Base-by-base conservation (phyloP, 2,888 invertebrate genomes). In the Aproaerema taeniolella region DNA sequence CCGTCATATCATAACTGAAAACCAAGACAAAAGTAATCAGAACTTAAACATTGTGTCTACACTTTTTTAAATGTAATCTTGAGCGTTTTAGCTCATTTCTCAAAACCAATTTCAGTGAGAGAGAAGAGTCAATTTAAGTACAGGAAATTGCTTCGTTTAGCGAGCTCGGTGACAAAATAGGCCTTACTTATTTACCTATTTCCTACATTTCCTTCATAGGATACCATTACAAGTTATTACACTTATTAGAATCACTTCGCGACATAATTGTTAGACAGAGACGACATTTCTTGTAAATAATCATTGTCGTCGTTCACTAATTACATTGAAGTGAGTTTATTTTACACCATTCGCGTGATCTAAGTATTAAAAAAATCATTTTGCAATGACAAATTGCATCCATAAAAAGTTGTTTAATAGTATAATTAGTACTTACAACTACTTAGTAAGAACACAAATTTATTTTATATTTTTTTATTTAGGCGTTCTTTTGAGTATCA, bases 61-160 rank as follows among this genome's bases (percentile, higher is more conserved):
- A n/a, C n/a, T n/a, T n/a, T n/a, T n/a, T n/a, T n/a, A n/a, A n/a
- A n/a, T n/a, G n/a, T n/a, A n/a, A n/a, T n/a, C n/a, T n/a, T n/a
- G n/a, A n/a, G n/a, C n/a, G n/a, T n/a, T n/a, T n/a, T 60, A 61
- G 59, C 58, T 67, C 52, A 62, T 68, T 67, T 60, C 61, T 38
- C 43, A 46, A 58, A 61, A 61, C 61, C 56, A 62, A 65, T 70
- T 68, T 63, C 55, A 61, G 55, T 55, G 57, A 59, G 52, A 46
- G 50, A 46, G 50, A 50, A 55, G 60, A 69, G 67, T 69, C 65
- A 68, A 67, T 74, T 73, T 71, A 62, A 66, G 61, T 58, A 58
- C 49, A 59, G 73, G 67, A 76, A 71, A 74, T 74, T 75, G 67
- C 67, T 68, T 70, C 64, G 66, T 71, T 73, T 64, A 67, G 62